Evolutionary conservation across 2,113 vertebrate species (phyloP), one percentile per base, ranked within the genome.

Genomic region (Burhinus oedicnemus): DNA sequence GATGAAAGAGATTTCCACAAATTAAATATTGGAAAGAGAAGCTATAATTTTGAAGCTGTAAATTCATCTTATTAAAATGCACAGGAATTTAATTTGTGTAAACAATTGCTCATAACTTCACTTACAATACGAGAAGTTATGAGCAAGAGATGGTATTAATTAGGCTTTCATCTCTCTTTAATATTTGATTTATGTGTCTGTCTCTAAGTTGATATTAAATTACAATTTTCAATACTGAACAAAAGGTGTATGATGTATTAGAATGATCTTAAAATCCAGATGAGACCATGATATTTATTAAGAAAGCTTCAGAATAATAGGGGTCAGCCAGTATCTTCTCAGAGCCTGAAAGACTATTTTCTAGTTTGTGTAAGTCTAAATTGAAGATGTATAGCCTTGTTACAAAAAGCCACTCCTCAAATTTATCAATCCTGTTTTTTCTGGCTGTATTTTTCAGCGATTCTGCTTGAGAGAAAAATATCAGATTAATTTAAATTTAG

Each of bases 391-490:
- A 38, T 8, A 66, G 8, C 6, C 14, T 60, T 55, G 5, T 57
- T 69, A 55, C 44, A 80, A 78, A 88, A 83, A 81, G 1, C 5
- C 32, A n/a, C 4, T 30, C 32, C 30, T 61, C 14, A 6, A 11
- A 78, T 86, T 72, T 89, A 77, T 90, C 57, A 22, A 44, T 96
- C 13, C 23, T 94, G 40, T 27, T 83, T 55, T 79, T 77, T 29
- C 17, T 89, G 77, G 26, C 29, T 36, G 19, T 84, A 57, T 65
- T 96, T 96, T 95, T 78, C 57, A 94, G 91, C 77, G 95, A 82
- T 96, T 97, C 79, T 81, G 17, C 38, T 85, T 87, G n/a, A 93
- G 52, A 97, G 57, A 96, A 83, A 95, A 95, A n/a, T 20, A 80
- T 29, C 22, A 32, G 21, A 36, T 36, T 80, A 60, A 95, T 94